These are phyloP conservation scores for Mnemiopsis leidyi DNA, from an alignment of 37 sponge, comb jelly and placozoan genomes.

Conservation along the genomic window DNA sequence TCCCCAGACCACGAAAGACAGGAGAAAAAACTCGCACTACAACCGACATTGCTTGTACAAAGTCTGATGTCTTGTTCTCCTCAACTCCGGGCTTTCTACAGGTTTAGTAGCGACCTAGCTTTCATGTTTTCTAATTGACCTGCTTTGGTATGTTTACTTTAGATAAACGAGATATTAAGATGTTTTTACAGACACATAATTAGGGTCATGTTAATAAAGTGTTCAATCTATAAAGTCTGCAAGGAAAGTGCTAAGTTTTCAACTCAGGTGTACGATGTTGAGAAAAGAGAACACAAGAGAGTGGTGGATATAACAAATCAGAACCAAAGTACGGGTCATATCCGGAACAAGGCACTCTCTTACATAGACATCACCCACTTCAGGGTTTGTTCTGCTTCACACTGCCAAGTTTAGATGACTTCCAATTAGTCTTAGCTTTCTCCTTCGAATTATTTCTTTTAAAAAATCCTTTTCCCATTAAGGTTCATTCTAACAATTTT, in stretches of 20 bases:
- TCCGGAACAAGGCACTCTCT: not conserved
- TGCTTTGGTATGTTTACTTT: too few species aligned
- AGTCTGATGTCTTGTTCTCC: not conserved
- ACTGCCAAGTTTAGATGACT: too few species aligned
- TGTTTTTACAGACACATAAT: too few species aligned
- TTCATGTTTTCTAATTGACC: too few species aligned
- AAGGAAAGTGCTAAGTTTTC: too few species aligned
- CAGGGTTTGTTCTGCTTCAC: slow-evolving; percentile 31
- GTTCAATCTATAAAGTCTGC: too few species aligned
- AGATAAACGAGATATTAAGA: too few species aligned
- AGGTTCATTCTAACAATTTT: too few species aligned
- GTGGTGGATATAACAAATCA: slow-evolving; percentile 37
- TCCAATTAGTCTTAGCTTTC: too few species aligned
- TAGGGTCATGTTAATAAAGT: too few species aligned
- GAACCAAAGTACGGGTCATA: slow-evolving; percentile 19
- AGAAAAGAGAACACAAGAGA: not conserved
- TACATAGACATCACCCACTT: slow-evolving; percentile 52
- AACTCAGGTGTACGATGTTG: slow-evolving; percentile 39
- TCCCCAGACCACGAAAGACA: not conserved
- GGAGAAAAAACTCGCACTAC: not conserved
- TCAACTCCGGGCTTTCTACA: not conserved
- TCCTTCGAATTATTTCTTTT: too few species aligned
- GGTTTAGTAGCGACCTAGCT: not conserved
- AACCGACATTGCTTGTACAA: not conserved
- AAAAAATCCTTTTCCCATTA: too few species aligned